Conservation (phyloP, 2,113 vertebrate genomes). For the Pyxicephalus adspersus region DNA sequence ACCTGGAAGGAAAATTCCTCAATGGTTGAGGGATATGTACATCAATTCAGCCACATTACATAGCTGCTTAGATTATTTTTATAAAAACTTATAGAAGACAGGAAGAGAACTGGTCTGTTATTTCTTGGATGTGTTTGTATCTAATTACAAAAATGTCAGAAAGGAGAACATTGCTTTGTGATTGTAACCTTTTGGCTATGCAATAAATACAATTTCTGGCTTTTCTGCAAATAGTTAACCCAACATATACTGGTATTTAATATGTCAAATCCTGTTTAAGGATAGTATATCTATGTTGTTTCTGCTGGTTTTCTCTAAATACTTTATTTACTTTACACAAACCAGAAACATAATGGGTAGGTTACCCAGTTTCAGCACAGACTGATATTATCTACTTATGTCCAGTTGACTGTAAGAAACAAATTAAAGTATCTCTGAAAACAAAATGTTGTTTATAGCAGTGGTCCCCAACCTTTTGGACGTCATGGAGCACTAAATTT, state of each 20-base stretch:
- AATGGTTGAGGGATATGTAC: constrained; percentile 8
- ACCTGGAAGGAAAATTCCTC: not conserved
- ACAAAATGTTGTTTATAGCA: too few species aligned
- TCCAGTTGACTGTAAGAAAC: too few species aligned
- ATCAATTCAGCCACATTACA: constrained; percentile 33
- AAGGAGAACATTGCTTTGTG: constrained; percentile 42
- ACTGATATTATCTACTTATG: too few species aligned
- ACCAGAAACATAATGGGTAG: too few species aligned
- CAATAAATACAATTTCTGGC: constrained; percentile 6
- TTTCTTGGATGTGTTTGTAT: constrained; percentile 33
- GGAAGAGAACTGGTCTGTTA: constrained; percentile 38
- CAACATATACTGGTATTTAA: not conserved
- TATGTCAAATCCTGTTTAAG: too few species aligned
- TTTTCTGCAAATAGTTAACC: constrained; percentile 5
- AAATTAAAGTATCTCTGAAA: too few species aligned
- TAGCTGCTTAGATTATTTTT: constrained; percentile 40
- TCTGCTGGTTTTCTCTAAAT: too few species aligned
- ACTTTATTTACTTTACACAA: too few species aligned
- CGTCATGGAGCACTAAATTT: too few species aligned
- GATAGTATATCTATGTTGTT: too few species aligned
- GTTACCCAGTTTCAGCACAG: too few species aligned
- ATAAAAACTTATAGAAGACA: constrained; percentile 36
- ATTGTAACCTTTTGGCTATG: constrained; percentile 40
- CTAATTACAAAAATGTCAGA: constrained; percentile 49
- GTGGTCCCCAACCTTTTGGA: too few species aligned